These are phyloP conservation scores for Volucella bombylans DNA, from an alignment of 2,888 invertebrate species.

Conservation along the genomic window DNA sequence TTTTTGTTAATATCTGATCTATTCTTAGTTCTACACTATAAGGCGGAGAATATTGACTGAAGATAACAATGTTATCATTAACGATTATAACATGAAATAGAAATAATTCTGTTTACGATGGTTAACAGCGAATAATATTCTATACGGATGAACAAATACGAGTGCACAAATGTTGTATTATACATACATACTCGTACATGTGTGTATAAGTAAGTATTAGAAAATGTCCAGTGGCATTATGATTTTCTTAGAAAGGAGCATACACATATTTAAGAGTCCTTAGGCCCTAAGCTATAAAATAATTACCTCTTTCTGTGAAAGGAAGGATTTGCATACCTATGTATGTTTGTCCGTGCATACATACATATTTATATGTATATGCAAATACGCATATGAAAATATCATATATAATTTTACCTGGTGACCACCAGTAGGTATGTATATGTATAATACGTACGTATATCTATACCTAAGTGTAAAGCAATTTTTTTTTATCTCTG, in stretches of 20 bases:
- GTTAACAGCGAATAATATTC: too few species aligned
- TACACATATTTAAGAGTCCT: constrained; percentile 42
- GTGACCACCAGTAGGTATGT: constrained; percentile 37
- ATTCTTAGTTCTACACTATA: too few species aligned
- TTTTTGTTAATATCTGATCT: too few species aligned
- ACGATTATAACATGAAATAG: too few species aligned
- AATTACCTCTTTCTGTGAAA: constrained; percentile 67
- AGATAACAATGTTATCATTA: too few species aligned
- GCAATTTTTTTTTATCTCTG: constrained; percentile 36
- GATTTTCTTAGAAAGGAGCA: constrained; percentile 58
- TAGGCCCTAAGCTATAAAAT: constrained; percentile 68
- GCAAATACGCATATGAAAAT: constrained; percentile 47
- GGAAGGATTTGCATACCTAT: constrained; percentile 38
- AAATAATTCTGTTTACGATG: too few species aligned
- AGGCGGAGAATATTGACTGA: too few species aligned
- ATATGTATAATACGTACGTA: too few species aligned
- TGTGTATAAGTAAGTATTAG: not conserved
- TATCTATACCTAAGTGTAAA: too few species aligned
- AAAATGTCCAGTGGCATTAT: constrained; percentile 46
- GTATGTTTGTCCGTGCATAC: constrained; percentile 47
- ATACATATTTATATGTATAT: constrained; percentile 59
- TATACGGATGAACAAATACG: too few species aligned
- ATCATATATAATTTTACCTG: constrained; percentile 64
- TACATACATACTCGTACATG: not conserved
- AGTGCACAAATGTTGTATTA: not conserved